Conservation (phyloP, 2,797 vertebrate species). For the Neopelma chrysocephalum region DNA sequence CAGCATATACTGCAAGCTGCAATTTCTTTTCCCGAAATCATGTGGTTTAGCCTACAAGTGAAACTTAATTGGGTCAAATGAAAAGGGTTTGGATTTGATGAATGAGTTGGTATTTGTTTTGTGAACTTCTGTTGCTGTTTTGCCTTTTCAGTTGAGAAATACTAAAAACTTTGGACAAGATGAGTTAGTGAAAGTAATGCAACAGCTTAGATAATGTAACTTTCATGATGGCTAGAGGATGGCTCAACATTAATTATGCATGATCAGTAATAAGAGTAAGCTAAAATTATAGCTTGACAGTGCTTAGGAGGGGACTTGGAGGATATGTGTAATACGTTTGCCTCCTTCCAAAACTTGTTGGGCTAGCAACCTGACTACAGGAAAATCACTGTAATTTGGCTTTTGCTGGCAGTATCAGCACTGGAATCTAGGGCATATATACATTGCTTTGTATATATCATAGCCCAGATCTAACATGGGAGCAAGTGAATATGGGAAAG, state of each 20-base stretch:
- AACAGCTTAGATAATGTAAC: slow-evolving; percentile 27
- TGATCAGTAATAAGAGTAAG: slow-evolving; percentile 22
- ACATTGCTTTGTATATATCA: neutral
- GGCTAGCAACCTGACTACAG: slow-evolving; percentile 38
- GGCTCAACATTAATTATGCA: slow-evolving; percentile 28
- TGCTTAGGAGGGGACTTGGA: slow-evolving; percentile 48
- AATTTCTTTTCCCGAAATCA: neutral
- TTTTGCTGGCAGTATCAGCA: slow-evolving; percentile 43
- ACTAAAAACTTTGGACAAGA: neutral
- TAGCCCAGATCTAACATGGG: neutral
- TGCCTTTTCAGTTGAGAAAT: slow-evolving; percentile 1
- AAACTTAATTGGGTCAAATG: neutral
- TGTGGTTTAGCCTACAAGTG: neutral
- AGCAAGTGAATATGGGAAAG: slow-evolving; percentile 4
- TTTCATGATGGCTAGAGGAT: slow-evolving; percentile 26
- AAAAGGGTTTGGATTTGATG: neutral
- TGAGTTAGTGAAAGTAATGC: slow-evolving; percentile 54
- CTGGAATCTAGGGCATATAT: slow-evolving; percentile 51
- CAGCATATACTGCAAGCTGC: neutral
- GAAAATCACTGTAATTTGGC: slow-evolving; percentile 44
- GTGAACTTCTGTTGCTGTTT: neutral
- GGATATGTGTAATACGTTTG: slow-evolving; percentile 26
- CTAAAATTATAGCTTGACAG: slow-evolving; percentile 62
- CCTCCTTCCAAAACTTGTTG: slow-evolving; percentile 52
- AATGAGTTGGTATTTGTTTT: neutral